Evolutionary conservation across 2,113 vertebrate species (phyloP).

Genomic region (Corynorhinus townsendii): DNA sequence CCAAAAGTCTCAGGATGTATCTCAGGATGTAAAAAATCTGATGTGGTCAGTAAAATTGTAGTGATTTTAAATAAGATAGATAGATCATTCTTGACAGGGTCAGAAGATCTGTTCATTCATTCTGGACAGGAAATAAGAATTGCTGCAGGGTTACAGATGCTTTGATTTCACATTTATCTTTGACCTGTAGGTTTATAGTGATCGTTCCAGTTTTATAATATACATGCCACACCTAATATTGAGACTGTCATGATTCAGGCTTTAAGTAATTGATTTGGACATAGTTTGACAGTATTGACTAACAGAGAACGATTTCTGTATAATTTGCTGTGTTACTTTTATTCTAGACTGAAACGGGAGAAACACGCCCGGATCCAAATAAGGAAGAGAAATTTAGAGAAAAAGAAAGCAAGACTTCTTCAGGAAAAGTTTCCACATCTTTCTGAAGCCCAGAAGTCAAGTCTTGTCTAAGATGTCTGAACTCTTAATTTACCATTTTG

Average conservation of each 20-base stretch:
- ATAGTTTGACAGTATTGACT: background rate
- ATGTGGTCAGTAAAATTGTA: background rate
- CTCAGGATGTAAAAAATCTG: background rate
- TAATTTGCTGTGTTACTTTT: constrained; percentile 49
- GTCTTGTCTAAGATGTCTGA: background rate
- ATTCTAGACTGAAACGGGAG: constrained; percentile 87
- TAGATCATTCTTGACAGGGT: background rate
- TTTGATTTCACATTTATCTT: background rate
- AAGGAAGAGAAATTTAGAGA: constrained; percentile 74
- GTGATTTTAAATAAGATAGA: background rate
- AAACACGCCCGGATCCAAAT: constrained; percentile 75
- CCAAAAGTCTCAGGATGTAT: background rate
- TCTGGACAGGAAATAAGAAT: background rate
- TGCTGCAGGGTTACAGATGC: background rate
- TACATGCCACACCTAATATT: background rate
- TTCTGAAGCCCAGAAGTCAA: constrained; percentile 72
- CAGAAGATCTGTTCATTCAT: background rate
- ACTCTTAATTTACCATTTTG: background rate
- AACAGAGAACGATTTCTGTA: background rate
- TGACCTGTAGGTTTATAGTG: background rate
- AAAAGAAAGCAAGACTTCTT: constrained; percentile 71
- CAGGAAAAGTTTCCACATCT: constrained; percentile 82
- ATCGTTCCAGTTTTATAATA: background rate
- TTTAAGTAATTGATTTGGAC: background rate
- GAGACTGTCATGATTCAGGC: background rate